Conservation (phyloP, 1,140 invertebrate genomes). For the Drosophila kohkoa region DNA sequence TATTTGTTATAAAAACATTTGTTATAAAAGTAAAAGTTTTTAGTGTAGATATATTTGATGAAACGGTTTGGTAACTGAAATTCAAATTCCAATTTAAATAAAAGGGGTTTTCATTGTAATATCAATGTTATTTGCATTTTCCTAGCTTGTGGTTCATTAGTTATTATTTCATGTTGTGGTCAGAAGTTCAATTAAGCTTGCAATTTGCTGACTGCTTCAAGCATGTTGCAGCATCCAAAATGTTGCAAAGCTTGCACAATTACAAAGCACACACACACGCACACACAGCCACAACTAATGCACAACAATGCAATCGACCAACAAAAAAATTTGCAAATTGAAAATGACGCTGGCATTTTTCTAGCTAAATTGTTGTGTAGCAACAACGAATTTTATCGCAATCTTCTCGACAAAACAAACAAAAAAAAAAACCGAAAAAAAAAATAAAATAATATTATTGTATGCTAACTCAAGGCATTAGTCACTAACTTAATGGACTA, state of each 20-base stretch:
- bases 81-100: neutral
- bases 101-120: too few relatives aligned
- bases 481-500: too few relatives aligned
- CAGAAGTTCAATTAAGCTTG: constrained; percentile 10
- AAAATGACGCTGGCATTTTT: constrained; percentile 25
- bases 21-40: too few relatives aligned
- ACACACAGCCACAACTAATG: constrained; percentile 8
- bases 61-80: neutral
- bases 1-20: too few relatives aligned
- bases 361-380: neutral
- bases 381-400: constrained; percentile 9
- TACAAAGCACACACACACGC: constrained; percentile 7
- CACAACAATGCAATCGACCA: constrained; percentile 17
- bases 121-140: constrained; percentile 15
- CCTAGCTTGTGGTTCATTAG: constrained; percentile 3
- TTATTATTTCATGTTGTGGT: constrained; percentile 2
- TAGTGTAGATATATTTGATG: too few relatives aligned
- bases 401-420: neutral
- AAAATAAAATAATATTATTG: neutral
- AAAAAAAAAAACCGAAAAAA: too few relatives aligned
- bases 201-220: constrained; percentile 27
- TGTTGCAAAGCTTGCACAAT: constrained; percentile 38
- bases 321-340: constrained; percentile 10
- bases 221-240: constrained; percentile 33
- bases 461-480: neutral